phyloP scores from a whole-genome alignment of 2,888 invertebrate species.

The Ctenicera cuprea region DNA sequence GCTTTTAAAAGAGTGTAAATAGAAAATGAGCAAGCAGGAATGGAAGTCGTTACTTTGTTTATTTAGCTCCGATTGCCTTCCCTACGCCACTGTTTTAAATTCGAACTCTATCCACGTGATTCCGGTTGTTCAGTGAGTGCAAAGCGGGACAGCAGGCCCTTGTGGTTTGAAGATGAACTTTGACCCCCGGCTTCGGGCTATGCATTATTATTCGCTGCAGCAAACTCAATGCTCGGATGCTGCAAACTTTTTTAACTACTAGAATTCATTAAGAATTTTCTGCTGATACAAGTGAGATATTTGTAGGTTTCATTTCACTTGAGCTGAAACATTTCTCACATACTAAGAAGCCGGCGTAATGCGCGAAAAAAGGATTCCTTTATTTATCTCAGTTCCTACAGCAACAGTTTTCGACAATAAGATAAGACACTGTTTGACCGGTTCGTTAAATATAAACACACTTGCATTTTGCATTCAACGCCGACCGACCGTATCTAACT shows the following conservation, averaged over 20 bases:
- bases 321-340: slow-evolving; percentile 69
- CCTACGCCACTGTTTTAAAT: slow-evolving; percentile 58
- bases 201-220: slow-evolving; percentile 72
- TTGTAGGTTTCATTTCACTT: slow-evolving; percentile 72
- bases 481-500: slow-evolving; percentile 3
- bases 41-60: slow-evolving; percentile 58
- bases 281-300: slow-evolving; percentile 72
- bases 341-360: slow-evolving; percentile 66
- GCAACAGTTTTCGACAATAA: slow-evolving; percentile 18
- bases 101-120: slow-evolving; percentile 61
- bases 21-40: slow-evolving; percentile 53
- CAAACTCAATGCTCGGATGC: slow-evolving; percentile 70
- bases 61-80: slow-evolving; percentile 52
- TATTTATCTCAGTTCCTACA: slow-evolving; percentile 26
- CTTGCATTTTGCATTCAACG: slow-evolving; percentile 21
- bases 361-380: slow-evolving; percentile 33
- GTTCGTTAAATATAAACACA: slow-evolving; percentile 20
- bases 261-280: slow-evolving; percentile 73
- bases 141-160: slow-evolving; percentile 61
- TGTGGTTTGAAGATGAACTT: slow-evolving; percentile 67
- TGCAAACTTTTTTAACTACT: slow-evolving; percentile 73
- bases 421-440: neutral
- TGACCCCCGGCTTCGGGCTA: slow-evolving; percentile 66
- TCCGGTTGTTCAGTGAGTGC: slow-evolving; percentile 56
- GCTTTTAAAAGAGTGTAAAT: slow-evolving; percentile 55